Evolutionary conservation across 2,113 vertebrate genomes (phyloP), one percentile per base, ranked within the genome.

Genomic region (Vulpes ferrilata): DNA sequence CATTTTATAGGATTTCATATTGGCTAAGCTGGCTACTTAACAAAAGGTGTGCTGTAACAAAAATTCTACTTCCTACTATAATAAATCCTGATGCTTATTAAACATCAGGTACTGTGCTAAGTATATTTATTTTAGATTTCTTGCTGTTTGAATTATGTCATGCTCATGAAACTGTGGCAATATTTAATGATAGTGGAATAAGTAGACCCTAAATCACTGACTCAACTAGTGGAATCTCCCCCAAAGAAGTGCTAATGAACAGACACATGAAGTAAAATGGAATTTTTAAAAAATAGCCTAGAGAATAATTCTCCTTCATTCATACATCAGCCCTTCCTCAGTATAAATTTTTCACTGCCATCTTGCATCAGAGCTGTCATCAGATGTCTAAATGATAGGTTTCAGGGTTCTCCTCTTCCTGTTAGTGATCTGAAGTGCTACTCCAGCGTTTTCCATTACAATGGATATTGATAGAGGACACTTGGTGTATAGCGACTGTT

Each of bases 41-140:
- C 93, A 97, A 98, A 98, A 97, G 79, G 82, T 98, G 82, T 96
- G 88, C 95, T 92, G 10, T 96, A 98, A 97, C 92, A 97, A 90
- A 95, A 97, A 96, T 96, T 93, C 73, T 93, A 67, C 92, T 92
- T 96, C 69, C 79, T 96, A 86, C 88, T 78, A 35, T 96, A 88
- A 87, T 93, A 98, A 79, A 97, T 94, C 88, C 88, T 64, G 13
- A 73, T 95, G 65, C 81, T 96, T 96, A 93, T 97, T 97, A 93
- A 94, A 71, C 48, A 94, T 74, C 82, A 53, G 43, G 17, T 51
- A 60, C 84, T 43, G 2, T 93, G 51, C n/a, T 89, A 9, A 51
- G 30, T 91, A 27, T 95, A 98, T 93, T 95, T 60, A 22, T 59
- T 35, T 94, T 84, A 65, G 89, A 57, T 96, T 78, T 78, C 6